Evolutionary conservation across 2,888 invertebrate species (phyloP).

Genomic region (Eupithecia tripunctaria): DNA sequence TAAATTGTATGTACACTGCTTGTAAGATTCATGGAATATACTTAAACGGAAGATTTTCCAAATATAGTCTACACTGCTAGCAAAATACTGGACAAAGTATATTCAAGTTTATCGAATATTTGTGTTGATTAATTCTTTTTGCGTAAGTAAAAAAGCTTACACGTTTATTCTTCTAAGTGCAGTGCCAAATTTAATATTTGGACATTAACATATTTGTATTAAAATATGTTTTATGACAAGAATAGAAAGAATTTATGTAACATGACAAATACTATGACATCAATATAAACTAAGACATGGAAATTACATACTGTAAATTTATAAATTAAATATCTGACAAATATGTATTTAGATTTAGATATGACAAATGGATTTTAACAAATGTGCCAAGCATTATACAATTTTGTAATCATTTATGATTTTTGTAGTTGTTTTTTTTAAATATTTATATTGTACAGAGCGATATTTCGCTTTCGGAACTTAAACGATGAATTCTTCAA

Average conservation of each 20-base stretch:
- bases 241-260: conserved; percentile 4
- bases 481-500: conserved; percentile 17
- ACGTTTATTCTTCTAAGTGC: background rate
- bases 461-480: background rate
- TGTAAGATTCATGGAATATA: background rate
- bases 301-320: background rate
- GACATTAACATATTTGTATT: background rate
- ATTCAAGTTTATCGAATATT: background rate
- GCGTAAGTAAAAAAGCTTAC: background rate
- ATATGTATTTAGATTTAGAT: conserved; percentile 9
- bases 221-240: conserved; percentile 13
- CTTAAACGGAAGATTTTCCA: background rate
- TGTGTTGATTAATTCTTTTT: background rate
- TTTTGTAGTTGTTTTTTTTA: conserved; percentile 14
- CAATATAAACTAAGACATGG: background rate
- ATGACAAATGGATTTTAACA: background rate
- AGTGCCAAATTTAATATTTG: conserved; percentile 2
- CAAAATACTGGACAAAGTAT: background rate
- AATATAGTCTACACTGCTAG: background rate
- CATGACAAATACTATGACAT: conserved; percentile 13
- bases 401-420: conserved; percentile 12
- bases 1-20: background rate
- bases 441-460: background rate
- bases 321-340: conserved; percentile 14
- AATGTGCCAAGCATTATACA: conserved; percentile 14